Evolutionary conservation across 2,797 vertebrate species (phyloP), one percentile per base, ranked within the genome.

Genomic region (Caiman crocodilus): DNA sequence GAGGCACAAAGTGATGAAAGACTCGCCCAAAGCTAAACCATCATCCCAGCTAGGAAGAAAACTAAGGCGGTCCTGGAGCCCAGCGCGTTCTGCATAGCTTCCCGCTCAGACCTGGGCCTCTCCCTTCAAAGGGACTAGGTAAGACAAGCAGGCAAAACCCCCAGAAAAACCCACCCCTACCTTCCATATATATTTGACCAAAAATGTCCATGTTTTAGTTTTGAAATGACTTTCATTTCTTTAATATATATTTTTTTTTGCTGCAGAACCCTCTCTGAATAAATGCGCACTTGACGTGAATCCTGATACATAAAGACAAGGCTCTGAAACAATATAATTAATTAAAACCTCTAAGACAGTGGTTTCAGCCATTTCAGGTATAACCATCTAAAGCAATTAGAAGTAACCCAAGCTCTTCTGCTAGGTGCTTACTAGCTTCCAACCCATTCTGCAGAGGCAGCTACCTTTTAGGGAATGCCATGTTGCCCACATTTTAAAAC

Each of bases 261-360:
- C 35, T 7, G 32, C 32, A 42, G 32, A 73, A 5, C 42, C 23
- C 14, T 73, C 21, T 42, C 42, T 50, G 50, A 73, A 50, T 25
- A 26, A 73, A 73, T 10, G 23, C 16, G 32, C 10, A 7, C 14
- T 14, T 73, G 23, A 16, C 14, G 50, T 16, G 69, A 73, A 42
- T 15, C 42, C 10, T 50, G 42, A 10, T 50, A 50, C 42, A 50
- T 50, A 50, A 50, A 50, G 10, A 28, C 42, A 4, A 0, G 1
- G 1, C 42, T 14, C 60, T 58, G n/a, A 6, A 50, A 21, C 78
- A 78, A 12, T 30, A 57, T 3, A 6, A 8, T 71, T 12, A 4
- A 1, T 60, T 20, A 18, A 81, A 78, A 21, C 1, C 8, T 50
- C 28, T 1, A 4, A 1, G 0, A 0, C 2, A 78, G 15, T 11